Base-by-base conservation (phyloP, 2,797 vertebrate genomes). In the Lacerta bilineata region DNA sequence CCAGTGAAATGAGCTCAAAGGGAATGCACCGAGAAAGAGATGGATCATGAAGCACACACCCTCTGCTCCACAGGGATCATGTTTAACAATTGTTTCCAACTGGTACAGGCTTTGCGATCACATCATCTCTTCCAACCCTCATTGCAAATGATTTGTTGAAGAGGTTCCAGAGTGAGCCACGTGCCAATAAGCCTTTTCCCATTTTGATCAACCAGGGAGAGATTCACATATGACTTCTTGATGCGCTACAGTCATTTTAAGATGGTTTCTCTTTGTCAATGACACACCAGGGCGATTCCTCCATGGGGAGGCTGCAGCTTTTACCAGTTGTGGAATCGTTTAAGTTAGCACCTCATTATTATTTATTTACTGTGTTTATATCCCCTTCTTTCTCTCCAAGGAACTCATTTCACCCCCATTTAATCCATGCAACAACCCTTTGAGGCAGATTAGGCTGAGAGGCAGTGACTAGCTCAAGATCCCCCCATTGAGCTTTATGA, bases 1-100 rank as follows among this genome's bases (percentile, higher is more conserved):
- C 55, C 3, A 50, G 90, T 0, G 3, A 66, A 89, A 76, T 36
- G 91, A 91, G 84, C 91, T 93, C 88, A 50, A 80, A 92, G 91
- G 89, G 91, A 91, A 83, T 68, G 83, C 80, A 43, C 5, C 0
- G 59, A 10, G 77, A 64, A 85, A 0, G 8, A 91, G 87, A 79
- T 11, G 29, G 82, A 61, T 71, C n/a, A 71, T 84, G 76, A 92
- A 94, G 20, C 0, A 74, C 33, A 91, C 61, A 86, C 84, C 84
- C 27, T 84, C 3, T 88, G 68, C 88, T 71, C 0, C 64, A 33
- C 17, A 1, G 87, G 90, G 50, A 4, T 69, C 0, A 41, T 81
- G 88, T 68, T 33, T 71, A 88, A 89, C 90, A 74, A 0, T 10
- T 64, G 33, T 23, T 88, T 84, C 85, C 39, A 75, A 39, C 1